Percentiles rank a stretch among this genome's conserved stretches.
Evolutionary conservation across 1,140 invertebrate species (phyloP).

Genomic region (Brachystomella parvula): DNA sequence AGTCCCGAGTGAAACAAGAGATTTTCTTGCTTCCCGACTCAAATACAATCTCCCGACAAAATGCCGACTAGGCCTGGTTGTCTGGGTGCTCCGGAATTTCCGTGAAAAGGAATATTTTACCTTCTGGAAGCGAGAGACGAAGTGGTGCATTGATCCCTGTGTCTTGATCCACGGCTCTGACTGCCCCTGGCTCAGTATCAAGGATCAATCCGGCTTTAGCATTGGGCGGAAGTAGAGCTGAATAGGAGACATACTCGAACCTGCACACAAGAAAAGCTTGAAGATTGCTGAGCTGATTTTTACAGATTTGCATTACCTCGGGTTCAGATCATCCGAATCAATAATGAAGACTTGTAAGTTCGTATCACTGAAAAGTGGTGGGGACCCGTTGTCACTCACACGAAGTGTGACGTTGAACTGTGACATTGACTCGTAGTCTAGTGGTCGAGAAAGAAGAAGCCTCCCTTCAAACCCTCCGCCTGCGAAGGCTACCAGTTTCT

Average conservation of each 20-base stretch:
- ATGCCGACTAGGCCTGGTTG: no score
- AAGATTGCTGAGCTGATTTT: not conserved
- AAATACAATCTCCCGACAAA: no score
- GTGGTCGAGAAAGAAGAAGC: constrained; percentile 63
- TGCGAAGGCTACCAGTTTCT: constrained; percentile 35
- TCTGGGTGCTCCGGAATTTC: no score
- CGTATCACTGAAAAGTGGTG: constrained; percentile 35
- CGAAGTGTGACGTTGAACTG: constrained; percentile 71
- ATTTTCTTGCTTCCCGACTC: no score
- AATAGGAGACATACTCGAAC: constrained; percentile 36
- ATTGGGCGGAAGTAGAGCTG: constrained; percentile 26
- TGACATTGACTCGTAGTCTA: constrained; percentile 74
- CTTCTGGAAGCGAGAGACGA: constrained; percentile 54
- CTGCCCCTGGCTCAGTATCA: constrained; percentile 51
- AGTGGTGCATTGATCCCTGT: constrained; percentile 67
- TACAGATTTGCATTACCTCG: constrained; percentile 13
- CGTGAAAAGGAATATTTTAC: no score
- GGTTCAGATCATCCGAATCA: constrained; percentile 77
- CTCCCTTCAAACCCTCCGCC: constrained; percentile 67
- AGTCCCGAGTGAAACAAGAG: no score
- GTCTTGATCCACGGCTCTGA: constrained; percentile 71
- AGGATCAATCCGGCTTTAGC: constrained; percentile 48
- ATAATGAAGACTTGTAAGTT: constrained; percentile 43
- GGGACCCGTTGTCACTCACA: constrained; percentile 44
- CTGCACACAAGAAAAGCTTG: constrained; percentile 10